These are phyloP conservation scores for Piprites chloris DNA, from an alignment of 2,113 vertebrate genomes.

Conservation along the genomic window DNA sequence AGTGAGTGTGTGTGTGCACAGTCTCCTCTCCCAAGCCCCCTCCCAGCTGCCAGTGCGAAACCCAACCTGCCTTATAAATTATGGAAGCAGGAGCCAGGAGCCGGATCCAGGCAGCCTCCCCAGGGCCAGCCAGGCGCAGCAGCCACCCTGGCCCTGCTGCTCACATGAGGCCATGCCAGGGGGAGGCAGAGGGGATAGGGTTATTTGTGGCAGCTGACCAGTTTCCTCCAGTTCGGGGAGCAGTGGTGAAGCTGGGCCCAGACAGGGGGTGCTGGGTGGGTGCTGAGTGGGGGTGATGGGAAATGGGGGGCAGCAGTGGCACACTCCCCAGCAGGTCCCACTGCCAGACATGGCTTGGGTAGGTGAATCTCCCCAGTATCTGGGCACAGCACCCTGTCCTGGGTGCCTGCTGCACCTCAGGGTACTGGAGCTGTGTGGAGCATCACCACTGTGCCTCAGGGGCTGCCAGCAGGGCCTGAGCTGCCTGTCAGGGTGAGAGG, in stretches of 20 bases:
- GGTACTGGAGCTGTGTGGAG: rapidly evolving
- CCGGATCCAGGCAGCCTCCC: neutral
- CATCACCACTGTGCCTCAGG: rapidly evolving
- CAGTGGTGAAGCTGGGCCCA: neutral
- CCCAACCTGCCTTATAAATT: slow-evolving; percentile 66
- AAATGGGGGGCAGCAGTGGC: neutral
- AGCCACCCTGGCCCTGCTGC: neutral
- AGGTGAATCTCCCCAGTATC: neutral
- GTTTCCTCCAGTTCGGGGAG: neutral
- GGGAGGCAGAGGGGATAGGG: neutral
- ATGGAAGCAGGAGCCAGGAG: slow-evolving; percentile 33
- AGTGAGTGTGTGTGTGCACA: neutral
- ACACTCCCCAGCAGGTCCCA: neutral
- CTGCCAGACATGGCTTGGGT: neutral
- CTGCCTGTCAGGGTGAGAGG: rapidly evolving
- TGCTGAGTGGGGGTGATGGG: neutral
- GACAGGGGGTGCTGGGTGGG: neutral
- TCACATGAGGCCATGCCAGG: neutral
- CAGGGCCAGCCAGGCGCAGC: neutral
- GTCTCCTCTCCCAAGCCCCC: neutral
- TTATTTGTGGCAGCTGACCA: neutral
- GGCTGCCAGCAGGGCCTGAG: neutral
- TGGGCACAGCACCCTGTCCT: neutral
- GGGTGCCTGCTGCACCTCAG: neutral
- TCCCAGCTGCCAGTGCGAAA: slow-evolving; percentile 37